Conservation (phyloP, 1,140 invertebrate genomes). For the Pissodes strobi region DNA sequence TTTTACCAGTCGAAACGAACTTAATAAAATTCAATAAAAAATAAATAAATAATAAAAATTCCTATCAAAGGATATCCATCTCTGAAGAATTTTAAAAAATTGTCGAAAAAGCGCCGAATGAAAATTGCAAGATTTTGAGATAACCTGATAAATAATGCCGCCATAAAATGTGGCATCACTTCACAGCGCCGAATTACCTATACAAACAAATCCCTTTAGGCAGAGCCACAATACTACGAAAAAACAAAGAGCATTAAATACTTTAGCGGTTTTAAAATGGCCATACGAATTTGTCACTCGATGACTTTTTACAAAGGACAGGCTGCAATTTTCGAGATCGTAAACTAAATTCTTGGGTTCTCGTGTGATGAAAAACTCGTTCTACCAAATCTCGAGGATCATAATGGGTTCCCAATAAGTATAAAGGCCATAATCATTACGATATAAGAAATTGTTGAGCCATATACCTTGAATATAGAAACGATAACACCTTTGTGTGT, state of each 20-base stretch:
- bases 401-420: conserved; percentile 8
- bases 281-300: conserved; percentile 17
- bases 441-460: conserved; percentile 9
- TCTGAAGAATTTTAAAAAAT: too few relatives aligned
- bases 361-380: conserved; percentile 3
- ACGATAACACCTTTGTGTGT: too few relatives aligned
- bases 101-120: too few relatives aligned
- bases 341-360: background rate
- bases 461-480: background rate
- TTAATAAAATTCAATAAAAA: too few relatives aligned
- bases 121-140: too few relatives aligned
- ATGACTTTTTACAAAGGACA: conserved; percentile 1
- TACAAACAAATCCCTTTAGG: background rate
- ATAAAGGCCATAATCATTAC: conserved; percentile 15
- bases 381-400: background rate
- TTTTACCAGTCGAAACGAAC: too few relatives aligned
- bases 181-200: background rate
- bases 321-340: background rate
- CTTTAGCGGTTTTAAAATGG: background rate
- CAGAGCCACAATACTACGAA: background rate
- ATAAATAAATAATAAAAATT: too few relatives aligned
- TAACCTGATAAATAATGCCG: too few relatives aligned
- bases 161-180: too few relatives aligned
- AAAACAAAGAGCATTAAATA: conserved; percentile 11
- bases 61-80: too few relatives aligned